A percentile compares a stretch with the other conserved stretches of the same genome.
Conservation (phyloP, 1,140 invertebrate species). For the Rhyacophila brunnea region DNA sequence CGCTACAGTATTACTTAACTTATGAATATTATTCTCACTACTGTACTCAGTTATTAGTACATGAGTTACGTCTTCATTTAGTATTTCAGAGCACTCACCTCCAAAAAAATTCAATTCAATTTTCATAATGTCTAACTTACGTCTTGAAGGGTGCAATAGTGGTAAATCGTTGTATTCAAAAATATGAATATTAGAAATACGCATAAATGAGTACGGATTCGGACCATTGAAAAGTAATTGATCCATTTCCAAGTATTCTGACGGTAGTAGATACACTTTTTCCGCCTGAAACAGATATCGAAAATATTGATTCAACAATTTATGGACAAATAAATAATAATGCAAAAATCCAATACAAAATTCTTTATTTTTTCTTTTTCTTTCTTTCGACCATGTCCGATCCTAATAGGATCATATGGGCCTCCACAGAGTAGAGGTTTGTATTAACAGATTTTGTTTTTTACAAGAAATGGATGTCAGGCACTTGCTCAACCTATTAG, state of each 20-base stretch:
- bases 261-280: constrained; percentile 11
- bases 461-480: too few relatives aligned
- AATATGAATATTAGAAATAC: constrained; percentile 16
- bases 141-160: constrained; percentile 1
- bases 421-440: too few relatives aligned
- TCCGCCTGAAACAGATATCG: constrained; percentile 13
- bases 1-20: neutral
- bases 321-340: too few relatives aligned
- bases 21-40: neutral
- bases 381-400: too few relatives aligned
- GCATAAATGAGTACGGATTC: constrained; percentile 32
- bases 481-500: too few relatives aligned
- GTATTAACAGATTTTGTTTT: too few relatives aligned
- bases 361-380: too few relatives aligned
- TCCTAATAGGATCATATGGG: too few relatives aligned
- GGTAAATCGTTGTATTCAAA: neutral
- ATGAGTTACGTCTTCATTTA: constrained; percentile 18
- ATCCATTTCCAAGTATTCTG: constrained; percentile 22
- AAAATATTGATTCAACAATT: neutral
- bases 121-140: constrained; percentile 10
- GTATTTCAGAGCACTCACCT: constrained; percentile 4
- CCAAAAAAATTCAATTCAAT: constrained; percentile 21
- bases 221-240: constrained; percentile 11
- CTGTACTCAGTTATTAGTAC: constrained; percentile 8
- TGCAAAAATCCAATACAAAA: too few relatives aligned